Percentiles rank a stretch among this genome's conserved stretches.
phyloP scores from a whole-genome alignment of 2,888 invertebrate genomes.

The Oscheius myriophilus region DNA sequence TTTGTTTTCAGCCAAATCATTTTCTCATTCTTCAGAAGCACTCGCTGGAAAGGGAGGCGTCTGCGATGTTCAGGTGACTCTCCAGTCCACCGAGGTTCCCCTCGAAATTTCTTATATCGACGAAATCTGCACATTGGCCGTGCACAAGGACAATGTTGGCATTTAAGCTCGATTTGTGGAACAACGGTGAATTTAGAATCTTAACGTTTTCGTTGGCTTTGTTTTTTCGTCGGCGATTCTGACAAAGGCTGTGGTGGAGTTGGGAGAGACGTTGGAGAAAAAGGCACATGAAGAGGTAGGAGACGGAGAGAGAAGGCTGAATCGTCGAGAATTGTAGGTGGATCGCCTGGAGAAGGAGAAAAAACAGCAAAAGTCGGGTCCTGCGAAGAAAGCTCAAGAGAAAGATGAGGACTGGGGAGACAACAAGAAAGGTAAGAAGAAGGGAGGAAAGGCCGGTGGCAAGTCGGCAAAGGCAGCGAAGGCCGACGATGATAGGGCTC shows the following conservation, averaged over 20 bases:
- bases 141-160: conserved; percentile 29
- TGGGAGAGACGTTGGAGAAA: conserved; percentile 43
- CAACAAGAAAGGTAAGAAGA: conserved; percentile 58
- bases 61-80: conserved; percentile 34
- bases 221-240: conserved; percentile 45
- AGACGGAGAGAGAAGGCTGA: too few relatives aligned
- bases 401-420: conserved; percentile 51
- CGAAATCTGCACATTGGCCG: conserved; percentile 32
- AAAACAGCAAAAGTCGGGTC: conserved; percentile 37
- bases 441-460: conserved; percentile 35
- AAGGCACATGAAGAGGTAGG: conserved; percentile 53
- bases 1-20: too few relatives aligned
- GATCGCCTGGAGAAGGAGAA: conserved; percentile 47
- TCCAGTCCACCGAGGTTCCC: conserved; percentile 41
- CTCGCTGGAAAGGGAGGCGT: background rate
- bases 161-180: too few relatives aligned
- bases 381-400: conserved; percentile 36
- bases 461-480: conserved; percentile 33
- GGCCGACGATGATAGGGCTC: conserved; percentile 22
- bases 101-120: conserved; percentile 41
- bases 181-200: conserved; percentile 15
- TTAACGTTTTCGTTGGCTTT: conserved; percentile 35
- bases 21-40: background rate
- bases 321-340: conserved; percentile 21
- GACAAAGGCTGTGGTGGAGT: conserved; percentile 37